These are phyloP conservation scores for Drosophila paranaensis DNA, from an alignment of 2,888 invertebrate genomes.

Conservation along the genomic window DNA sequence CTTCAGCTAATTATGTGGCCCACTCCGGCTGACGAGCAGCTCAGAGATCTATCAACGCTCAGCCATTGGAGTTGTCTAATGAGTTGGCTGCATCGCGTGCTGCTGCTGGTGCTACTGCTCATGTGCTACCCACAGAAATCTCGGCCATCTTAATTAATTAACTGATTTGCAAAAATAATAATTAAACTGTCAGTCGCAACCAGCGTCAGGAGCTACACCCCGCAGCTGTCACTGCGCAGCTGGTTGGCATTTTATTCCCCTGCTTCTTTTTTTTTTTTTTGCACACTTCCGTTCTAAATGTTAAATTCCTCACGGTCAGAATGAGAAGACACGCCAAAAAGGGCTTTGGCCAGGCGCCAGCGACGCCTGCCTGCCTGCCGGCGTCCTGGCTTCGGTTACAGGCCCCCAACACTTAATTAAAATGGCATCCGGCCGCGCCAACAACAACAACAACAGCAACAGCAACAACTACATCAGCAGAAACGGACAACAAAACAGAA, in stretches of 20 bases:
- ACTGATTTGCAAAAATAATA: constrained; percentile 71
- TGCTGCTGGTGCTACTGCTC: constrained; percentile 12
- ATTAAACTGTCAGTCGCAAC: constrained; percentile 72
- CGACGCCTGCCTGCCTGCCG: constrained; percentile 34
- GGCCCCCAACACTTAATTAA: constrained; percentile 75
- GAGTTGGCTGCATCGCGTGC: constrained; percentile 16
- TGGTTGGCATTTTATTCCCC: constrained; percentile 23
- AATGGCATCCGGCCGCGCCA: constrained; percentile 68
- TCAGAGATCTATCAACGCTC: constrained; percentile 4
- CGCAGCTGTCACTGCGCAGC: constrained; percentile 51
- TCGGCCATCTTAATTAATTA: constrained; percentile 66
- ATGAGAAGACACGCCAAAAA: constrained; percentile 47
- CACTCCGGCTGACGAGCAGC: background rate
- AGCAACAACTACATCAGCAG: constrained; percentile 21
- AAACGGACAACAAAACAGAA: constrained; percentile 9
- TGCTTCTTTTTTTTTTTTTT: constrained; percentile 21
- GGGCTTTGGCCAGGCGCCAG: constrained; percentile 51
- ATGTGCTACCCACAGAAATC: constrained; percentile 32
- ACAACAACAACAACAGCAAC: constrained; percentile 34
- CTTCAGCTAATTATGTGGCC: background rate
- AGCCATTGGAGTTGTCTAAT: background rate
- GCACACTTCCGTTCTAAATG: constrained; percentile 60
- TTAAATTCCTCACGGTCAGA: constrained; percentile 59
- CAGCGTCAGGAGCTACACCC: constrained; percentile 34
- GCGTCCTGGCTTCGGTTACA: constrained; percentile 44